Evolutionary conservation across 2,113 vertebrate genomes (phyloP).

Genomic region (Elaphurus davidianus): DNA sequence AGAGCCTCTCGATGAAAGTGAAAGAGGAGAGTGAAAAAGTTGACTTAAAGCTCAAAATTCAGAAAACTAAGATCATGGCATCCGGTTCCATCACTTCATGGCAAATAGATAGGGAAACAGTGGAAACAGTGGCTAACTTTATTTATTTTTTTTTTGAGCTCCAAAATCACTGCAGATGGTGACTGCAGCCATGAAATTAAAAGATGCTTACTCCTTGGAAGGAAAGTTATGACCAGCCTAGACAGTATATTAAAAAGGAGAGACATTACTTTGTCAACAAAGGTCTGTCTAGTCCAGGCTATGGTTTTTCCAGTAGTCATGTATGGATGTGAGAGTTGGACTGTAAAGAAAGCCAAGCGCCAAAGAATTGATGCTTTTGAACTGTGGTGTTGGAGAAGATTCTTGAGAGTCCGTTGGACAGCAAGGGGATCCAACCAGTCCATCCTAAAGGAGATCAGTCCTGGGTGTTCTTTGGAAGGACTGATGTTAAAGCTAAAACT

Average conservation of each 20-base stretch:
- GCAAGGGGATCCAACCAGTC: background rate
- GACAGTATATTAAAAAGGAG: background rate
- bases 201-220: background rate
- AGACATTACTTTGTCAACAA: background rate
- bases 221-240: background rate
- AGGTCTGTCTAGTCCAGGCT: background rate
- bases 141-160: background rate
- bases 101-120: background rate
- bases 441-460: background rate
- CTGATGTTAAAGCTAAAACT: background rate
- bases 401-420: background rate
- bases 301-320: background rate
- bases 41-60: background rate
- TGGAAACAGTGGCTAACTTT: background rate
- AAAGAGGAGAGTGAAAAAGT: too few species aligned
- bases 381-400: background rate
- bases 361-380: background rate
- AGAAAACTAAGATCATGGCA: background rate
- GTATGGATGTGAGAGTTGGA: background rate
- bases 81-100: background rate
- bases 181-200: background rate
- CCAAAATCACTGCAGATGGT: background rate
- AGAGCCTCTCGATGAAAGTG: background rate
- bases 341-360: accelerated
- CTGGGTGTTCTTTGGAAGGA: background rate